phyloP scores from a whole-genome alignment of 2,888 invertebrate species.

The Acanthoscelides obtectus region DNA sequence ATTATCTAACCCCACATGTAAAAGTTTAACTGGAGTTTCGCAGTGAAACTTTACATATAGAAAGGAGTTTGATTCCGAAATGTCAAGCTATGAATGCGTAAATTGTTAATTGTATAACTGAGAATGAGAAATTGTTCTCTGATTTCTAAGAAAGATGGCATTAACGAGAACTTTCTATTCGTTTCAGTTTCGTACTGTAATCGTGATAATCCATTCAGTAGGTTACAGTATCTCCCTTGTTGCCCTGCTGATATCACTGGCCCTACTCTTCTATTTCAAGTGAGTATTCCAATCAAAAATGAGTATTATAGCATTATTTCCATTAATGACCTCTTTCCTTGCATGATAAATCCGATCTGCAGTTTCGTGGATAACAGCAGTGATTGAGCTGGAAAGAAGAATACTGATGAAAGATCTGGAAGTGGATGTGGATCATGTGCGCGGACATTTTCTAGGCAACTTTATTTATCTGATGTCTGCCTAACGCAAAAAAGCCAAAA shows the following conservation, averaged over 20 bases:
- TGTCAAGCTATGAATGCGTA: neutral
- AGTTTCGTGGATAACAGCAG: too few species aligned
- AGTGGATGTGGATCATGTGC: too few species aligned
- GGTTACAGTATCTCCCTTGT: conserved; percentile 85
- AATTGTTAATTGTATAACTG: neutral
- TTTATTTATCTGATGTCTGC: too few species aligned
- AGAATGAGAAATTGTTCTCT: too few species aligned
- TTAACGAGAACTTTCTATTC: conserved; percentile 19
- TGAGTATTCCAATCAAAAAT: conserved; percentile 53
- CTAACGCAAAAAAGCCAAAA: too few species aligned
- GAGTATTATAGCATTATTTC: too few species aligned
- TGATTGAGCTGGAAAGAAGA: too few species aligned
- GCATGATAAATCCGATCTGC: too few species aligned
- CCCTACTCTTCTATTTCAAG: conserved; percentile 83
- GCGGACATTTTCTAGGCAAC: too few species aligned
- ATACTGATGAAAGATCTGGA: too few species aligned
- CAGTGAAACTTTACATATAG: neutral
- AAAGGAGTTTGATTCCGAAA: neutral
- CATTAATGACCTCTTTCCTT: too few species aligned
- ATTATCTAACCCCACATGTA: neutral
- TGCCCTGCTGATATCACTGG: conserved; percentile 76
- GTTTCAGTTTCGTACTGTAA: conserved; percentile 65
- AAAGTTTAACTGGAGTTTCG: neutral
- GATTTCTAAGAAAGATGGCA: too few species aligned
- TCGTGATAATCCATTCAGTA: conserved; percentile 75